Percentiles rank a stretch among this genome's conserved stretches.
Conservation (phyloP, 1,140 invertebrate genomes). For the Anoplophora glabripennis region DNA sequence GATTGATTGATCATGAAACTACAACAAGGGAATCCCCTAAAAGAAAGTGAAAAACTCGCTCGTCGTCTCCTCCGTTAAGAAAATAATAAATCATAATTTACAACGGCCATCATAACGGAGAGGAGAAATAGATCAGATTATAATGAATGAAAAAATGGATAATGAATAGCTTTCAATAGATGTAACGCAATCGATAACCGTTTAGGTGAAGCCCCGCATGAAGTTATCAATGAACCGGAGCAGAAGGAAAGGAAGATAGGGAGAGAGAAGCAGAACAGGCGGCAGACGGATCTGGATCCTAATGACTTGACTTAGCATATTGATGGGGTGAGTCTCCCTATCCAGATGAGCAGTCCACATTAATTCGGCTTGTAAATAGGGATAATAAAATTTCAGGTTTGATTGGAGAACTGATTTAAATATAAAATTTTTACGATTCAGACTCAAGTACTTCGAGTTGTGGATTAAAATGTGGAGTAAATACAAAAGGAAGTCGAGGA, state of each 20-base stretch:
- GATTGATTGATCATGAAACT: too few relatives aligned
- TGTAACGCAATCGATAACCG: constrained; percentile 1
- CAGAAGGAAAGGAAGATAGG: not conserved
- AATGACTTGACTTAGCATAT: constrained; percentile 4
- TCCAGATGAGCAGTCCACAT: not conserved
- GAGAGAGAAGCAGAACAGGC: not conserved
- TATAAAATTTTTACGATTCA: too few relatives aligned
- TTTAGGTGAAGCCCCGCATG: constrained; percentile 1
- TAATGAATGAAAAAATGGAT: constrained; percentile 4
- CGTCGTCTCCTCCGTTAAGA: not conserved
- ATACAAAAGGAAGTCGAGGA: too few relatives aligned
- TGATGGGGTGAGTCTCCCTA: not conserved
- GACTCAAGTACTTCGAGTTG: too few relatives aligned
- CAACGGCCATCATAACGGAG: constrained; percentile 1
- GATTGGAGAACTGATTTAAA: not conserved
- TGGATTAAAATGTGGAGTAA: too few relatives aligned
- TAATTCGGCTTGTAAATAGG: constrained; percentile 1
- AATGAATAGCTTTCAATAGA: constrained; percentile 13
- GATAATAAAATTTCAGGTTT: not conserved
- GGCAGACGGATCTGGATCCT: not conserved
- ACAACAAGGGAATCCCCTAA: too few relatives aligned
- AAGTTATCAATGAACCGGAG: constrained; percentile 10
- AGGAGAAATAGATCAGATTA: not conserved
- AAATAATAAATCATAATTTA: constrained; percentile 1
- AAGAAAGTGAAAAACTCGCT: not conserved